These are phyloP conservation scores for Chymomyza costata DNA, from an alignment of 1,140 invertebrate genomes.

Conservation along the genomic window DNA sequence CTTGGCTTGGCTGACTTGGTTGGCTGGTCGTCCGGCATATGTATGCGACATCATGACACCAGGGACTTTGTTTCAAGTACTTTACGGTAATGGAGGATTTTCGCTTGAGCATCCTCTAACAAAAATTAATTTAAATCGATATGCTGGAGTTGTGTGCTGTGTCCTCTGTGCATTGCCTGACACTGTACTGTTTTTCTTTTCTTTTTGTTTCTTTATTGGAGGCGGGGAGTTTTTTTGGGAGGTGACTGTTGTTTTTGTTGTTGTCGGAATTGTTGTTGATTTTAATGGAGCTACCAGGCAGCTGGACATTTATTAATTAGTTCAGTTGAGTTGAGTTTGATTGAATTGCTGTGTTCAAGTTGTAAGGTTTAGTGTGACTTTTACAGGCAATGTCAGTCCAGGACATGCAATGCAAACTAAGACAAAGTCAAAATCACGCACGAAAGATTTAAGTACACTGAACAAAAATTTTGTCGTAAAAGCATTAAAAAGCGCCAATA, in stretches of 20 bases:
- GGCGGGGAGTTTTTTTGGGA: too few relatives aligned
- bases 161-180: background rate
- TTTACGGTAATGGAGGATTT: slow-evolving; percentile 75
- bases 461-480: too few relatives aligned
- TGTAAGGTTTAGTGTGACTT: too few relatives aligned
- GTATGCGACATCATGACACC: slow-evolving; percentile 59
- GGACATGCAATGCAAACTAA: too few relatives aligned
- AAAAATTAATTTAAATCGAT: slow-evolving; percentile 76
- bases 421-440: too few relatives aligned
- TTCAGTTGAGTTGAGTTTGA: slow-evolving; percentile 44
- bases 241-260: too few relatives aligned
- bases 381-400: background rate
- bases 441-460: too few relatives aligned
- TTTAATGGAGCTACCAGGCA: too few relatives aligned
- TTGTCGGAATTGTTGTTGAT: too few relatives aligned
- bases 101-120: slow-evolving; percentile 75
- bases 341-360: slow-evolving; percentile 29
- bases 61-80: slow-evolving; percentile 74
- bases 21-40: slow-evolving; percentile 55
- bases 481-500: too few relatives aligned
- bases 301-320: slow-evolving; percentile 60
- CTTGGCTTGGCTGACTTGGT: too few relatives aligned
- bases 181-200: slow-evolving; percentile 3
- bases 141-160: slow-evolving; percentile 47
- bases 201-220: slow-evolving; percentile 7